phyloP scores from a whole-genome alignment of 2,888 invertebrate species.

The Orthosia gracilis region DNA sequence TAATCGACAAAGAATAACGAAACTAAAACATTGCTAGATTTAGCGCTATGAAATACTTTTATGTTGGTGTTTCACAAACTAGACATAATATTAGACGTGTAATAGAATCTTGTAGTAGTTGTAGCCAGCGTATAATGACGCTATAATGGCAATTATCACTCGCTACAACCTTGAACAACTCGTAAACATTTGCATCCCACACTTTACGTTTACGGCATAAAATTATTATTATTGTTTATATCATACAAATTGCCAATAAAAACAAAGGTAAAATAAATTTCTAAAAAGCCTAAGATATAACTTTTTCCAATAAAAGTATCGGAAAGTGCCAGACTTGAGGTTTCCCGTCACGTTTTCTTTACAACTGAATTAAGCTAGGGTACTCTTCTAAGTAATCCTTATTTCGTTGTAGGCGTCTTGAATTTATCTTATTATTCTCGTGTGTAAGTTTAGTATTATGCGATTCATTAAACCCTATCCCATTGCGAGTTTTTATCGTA shows the following conservation, averaged over 20 bases:
- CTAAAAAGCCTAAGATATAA: slow-evolving; percentile 39
- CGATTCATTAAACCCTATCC: slow-evolving; percentile 23
- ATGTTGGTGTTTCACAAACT: slow-evolving; percentile 46
- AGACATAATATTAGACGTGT: slow-evolving; percentile 31
- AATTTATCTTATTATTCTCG: slow-evolving; percentile 19
- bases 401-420: slow-evolving; percentile 14
- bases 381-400: slow-evolving; percentile 21
- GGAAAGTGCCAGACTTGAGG: slow-evolving; percentile 47
- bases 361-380: slow-evolving; percentile 12
- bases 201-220: slow-evolving; percentile 63
- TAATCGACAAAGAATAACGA: slow-evolving; percentile 17
- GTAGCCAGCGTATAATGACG: slow-evolving; percentile 68
- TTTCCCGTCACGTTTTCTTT: slow-evolving; percentile 41
- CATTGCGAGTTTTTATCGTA: slow-evolving; percentile 16
- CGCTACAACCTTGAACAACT: slow-evolving; percentile 78
- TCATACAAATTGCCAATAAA: slow-evolving; percentile 20
- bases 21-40: slow-evolving; percentile 34
- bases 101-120: slow-evolving; percentile 44
- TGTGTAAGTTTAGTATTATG: slow-evolving; percentile 3
- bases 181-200: slow-evolving; percentile 84
- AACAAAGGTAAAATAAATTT: slow-evolving; percentile 49
- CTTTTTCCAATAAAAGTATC: slow-evolving; percentile 59
- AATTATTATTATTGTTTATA: slow-evolving; percentile 52
- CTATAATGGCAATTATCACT: slow-evolving; percentile 79
- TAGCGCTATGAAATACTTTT: slow-evolving; percentile 29